Base-by-base conservation (phyloP, 2,113 vertebrate genomes). In the Panthera leo region DNA sequence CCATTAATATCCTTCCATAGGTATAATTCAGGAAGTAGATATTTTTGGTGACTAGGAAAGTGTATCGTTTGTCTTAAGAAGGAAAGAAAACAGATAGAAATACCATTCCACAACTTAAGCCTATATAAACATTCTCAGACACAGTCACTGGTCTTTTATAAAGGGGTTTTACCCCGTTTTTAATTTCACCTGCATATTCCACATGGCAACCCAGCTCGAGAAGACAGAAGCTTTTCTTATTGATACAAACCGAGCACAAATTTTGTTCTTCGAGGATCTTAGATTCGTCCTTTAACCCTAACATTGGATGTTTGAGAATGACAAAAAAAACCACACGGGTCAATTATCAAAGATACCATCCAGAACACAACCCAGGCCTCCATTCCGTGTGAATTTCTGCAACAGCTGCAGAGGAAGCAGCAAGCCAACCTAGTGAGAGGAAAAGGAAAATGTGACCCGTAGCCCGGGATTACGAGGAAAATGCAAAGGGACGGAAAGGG, bases 71-170 rank as follows among this genome's bases (percentile, higher is more conserved):
- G 79, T 89, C 94, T 95, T 96, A 96, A 95, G 96, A 94, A 89
- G 79, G 36, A 93, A 93, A 84, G 83, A 71, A 96, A 96, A 97
- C 25, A 85, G 91, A 92, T n/a, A 39, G 42, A 96, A 98, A 98
- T 76, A 91, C 91, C 75, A 89, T n/a, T 70, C 80, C 15, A 95
- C 36, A 96, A 29, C 55, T 85, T 95, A 98, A 96, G 97, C 82
- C 75, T 96, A 73, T 91, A 82, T 65, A 96, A 98, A 94, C 93
- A 94, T 96, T 98, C 97, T 96, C 65, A 88, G 97, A 92, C 86
- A 65, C 84, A 96, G 76, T n/a, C 68, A 95, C 58, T 70, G 86
- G 78, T 67, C 84, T 98, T 97, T 90, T 89, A 95, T 75, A 86
- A 12, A 97, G 58, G 83, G 12, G 25, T 96, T 97, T 97, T 95